Percentiles rank a stretch among this genome's conserved stretches.
Evolutionary conservation across 2,113 vertebrate genomes (phyloP).

Genomic region (Hipposideros armiger): DNA sequence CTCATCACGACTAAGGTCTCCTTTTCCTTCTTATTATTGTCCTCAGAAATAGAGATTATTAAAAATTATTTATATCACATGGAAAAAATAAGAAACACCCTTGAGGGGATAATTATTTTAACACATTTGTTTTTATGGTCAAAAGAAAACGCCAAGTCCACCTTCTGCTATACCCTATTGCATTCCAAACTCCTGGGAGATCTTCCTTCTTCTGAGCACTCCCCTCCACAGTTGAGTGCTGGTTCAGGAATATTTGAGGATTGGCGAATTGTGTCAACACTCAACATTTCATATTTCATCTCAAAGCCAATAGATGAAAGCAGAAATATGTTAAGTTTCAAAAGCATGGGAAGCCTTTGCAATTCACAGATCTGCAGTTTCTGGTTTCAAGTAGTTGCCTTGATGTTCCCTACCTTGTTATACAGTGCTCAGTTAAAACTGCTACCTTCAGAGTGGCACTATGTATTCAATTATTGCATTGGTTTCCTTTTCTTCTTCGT

Average conservation of each 20-base stretch:
- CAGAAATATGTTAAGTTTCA: neutral
- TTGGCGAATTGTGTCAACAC: neutral
- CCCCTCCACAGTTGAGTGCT: neutral
- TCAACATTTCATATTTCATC: neutral
- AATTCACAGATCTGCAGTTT: neutral
- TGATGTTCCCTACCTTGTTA: neutral
- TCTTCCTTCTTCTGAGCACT: neutral
- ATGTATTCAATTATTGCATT: neutral
- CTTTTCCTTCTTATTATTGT: neutral
- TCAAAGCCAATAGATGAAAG: neutral
- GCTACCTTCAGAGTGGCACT: neutral
- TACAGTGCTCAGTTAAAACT: neutral
- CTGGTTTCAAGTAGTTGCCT: neutral
- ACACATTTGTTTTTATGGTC: conserved; percentile 42
- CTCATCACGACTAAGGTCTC: neutral
- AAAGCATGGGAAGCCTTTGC: neutral
- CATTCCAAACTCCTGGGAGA: neutral
- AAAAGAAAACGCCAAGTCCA: neutral
- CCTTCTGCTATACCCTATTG: neutral
- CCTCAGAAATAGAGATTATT: neutral
- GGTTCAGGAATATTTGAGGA: neutral
- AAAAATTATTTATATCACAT: neutral
- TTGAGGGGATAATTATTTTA: neutral
- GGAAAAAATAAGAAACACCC: neutral
- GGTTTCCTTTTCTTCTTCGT: neutral